Percentiles rank a stretch among this genome's conserved stretches.
Evolutionary conservation across 2,113 vertebrate genomes (phyloP).

Genomic region (Gyps fulvus): DNA sequence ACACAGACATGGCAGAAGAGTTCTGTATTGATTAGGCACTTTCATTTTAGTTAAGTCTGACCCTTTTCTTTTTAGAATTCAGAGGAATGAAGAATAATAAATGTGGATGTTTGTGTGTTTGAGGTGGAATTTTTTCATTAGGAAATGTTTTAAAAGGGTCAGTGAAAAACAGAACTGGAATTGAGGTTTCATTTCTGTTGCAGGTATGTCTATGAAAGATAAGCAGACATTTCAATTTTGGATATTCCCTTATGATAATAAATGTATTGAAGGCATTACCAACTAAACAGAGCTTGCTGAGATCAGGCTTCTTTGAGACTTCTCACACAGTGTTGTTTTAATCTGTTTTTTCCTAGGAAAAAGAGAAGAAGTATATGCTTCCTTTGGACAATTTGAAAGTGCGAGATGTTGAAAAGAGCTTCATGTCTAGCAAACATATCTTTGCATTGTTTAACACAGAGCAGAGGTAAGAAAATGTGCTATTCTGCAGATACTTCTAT

Average conservation of each 20-base stretch:
- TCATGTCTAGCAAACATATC: constrained; percentile 97
- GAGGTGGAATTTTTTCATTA: constrained; percentile 43
- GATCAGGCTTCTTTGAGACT: background rate
- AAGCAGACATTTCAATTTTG: background rate
- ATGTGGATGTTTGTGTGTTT: constrained; percentile 59
- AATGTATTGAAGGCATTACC: background rate
- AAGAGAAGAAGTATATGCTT: constrained; percentile 95
- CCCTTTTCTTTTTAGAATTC: background rate
- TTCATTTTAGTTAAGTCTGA: background rate
- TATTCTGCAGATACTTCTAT: background rate
- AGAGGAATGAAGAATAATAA: constrained; percentile 27
- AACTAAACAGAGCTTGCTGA: background rate
- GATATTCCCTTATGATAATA: background rate
- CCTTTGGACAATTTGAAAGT: constrained; percentile 96
- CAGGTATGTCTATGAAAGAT: background rate
- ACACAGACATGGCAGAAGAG: background rate
- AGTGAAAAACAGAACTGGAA: constrained; percentile 11
- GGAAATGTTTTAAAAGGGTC: constrained; percentile 44
- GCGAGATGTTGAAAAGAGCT: constrained; percentile 94
- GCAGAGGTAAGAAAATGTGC: constrained; percentile 85
- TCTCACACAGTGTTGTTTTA: background rate
- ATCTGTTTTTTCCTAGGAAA: constrained; percentile 76
- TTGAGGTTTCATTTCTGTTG: background rate
- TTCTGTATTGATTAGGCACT: background rate
- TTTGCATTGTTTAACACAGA: constrained; percentile 97